Conservation (phyloP, 2,797 vertebrate genomes). For the Tangara arthus region DNA sequence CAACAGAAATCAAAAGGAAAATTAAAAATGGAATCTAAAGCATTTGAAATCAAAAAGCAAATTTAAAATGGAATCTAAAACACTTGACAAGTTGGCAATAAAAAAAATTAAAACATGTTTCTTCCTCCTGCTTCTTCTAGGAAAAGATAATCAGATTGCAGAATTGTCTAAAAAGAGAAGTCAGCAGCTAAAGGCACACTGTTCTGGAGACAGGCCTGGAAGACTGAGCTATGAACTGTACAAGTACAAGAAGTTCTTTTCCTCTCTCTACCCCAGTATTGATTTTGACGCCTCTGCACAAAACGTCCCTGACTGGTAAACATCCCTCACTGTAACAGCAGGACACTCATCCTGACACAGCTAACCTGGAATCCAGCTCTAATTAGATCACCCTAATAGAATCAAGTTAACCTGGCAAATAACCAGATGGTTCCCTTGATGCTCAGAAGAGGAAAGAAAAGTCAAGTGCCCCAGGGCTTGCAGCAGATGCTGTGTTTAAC, state of each 20-base stretch:
- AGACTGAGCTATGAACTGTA: not conserved
- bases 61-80: not conserved
- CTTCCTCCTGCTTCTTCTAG: not conserved
- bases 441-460: not conserved
- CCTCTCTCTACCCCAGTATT: not conserved
- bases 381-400: not conserved
- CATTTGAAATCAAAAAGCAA: not conserved
- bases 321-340: not conserved
- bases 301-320: not conserved
- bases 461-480: not conserved
- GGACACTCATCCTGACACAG: not conserved
- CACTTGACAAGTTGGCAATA: not conserved
- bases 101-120: not conserved
- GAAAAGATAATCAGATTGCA: not conserved
- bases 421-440: slow-evolving; percentile 10
- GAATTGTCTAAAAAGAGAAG: not conserved
- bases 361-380: not conserved
- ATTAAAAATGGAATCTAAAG: not conserved
- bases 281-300: not conserved
- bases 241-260: not conserved
- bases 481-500: not conserved
- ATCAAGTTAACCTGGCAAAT: slow-evolving; percentile 3
- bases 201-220: not conserved
- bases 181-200: not conserved
- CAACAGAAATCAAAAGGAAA: not conserved